Evolutionary conservation across 2,113 vertebrate genomes (phyloP), one percentile per base, ranked within the genome.

Genomic region (Ammodytes dubius): DNA sequence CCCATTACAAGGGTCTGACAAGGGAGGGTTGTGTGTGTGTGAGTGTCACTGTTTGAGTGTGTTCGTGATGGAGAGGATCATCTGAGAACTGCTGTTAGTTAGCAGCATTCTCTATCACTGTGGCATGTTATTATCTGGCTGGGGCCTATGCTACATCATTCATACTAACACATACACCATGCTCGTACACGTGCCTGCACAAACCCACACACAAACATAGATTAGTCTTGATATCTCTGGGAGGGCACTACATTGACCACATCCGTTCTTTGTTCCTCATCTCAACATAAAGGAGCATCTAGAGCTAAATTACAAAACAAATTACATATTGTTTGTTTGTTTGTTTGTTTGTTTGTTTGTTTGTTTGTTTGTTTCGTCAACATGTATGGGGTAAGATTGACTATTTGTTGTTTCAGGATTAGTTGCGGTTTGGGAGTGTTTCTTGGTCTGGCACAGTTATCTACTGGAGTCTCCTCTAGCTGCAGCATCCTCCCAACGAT

Each of bases 51-150:
- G 17, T 79, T 61, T 77, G 64, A 53, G 56, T 64, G 67, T 40
- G 75, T 65, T 47, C 74, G 59, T 70, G 93, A 94, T 91, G 87
- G 88, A 93, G 90, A 90, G 88, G 89, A 94, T 92, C 89, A 94
- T 94, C 89, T 91, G 72, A 88, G 71, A 81, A 80, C 79, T 84
- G 85, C 90, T 93, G 92, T 95, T 95, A 94, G 92, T 95, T 95
- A 95, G 93, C 89, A 77, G 86, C 87, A 78, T 93, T 92, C 93
- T 96, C 93, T 89, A 94, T 95, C 95, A 95, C 91, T 83, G 87
- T 96, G 95, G 91, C 93, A 94, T 92, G 93, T 94, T 94, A 95
- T 95, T 95, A 95, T 93, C 91, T 90, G 70, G 83, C 65, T 61
- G 15, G 15, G 64, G 39, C 58, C 74, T 9, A 43, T 68, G 79